Evolutionary conservation across 2,797 vertebrate genomes (phyloP), one percentile per base, ranked within the genome.

Genomic region (Pangasius mekongensis): DNA sequence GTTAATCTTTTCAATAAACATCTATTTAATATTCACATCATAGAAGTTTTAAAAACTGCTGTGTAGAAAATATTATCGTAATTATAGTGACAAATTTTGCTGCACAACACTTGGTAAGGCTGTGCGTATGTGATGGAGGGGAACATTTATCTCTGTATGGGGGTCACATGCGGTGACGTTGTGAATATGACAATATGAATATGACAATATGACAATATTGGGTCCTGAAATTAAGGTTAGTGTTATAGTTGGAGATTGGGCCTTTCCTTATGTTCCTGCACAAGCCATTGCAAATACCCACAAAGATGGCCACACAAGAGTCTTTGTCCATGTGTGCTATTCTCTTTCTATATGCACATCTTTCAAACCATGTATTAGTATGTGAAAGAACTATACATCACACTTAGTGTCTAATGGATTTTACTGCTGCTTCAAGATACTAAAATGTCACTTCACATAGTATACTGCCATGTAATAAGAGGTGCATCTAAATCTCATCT

Each of bases 391-490:
- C 2, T 62, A 39, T 43, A 43, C 33, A 64, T 64, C 24, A 60
- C 56, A 60, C 20, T 87, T 88, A 33, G 54, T 27, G 84, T 39
- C 71, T 91, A 90, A 90, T 91, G 78, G 86, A 78, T 80, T 90
- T 87, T 92, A 86, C 84, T 88, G 49, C 52, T 87, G 81, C 76
- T 64, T 82, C 18, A 67, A 77, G 66, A 22, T 58, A 74, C 47
- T 89, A 39, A 83, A 62, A 84, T 73, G 86, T 87, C 85, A 82
- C 87, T 39, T 88, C 49, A 81, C 20, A 43, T n/a, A 27, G 5
- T 80, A 5, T 77, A 78, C 20, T 16, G 5, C 36, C 27, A 30
- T 52, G n/a, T 66, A 56, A 88, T n/a, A 85, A 81, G 54, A 74
- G 27, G 56, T 27, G 86, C 33, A 67, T 24, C 27, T 33, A 14